Conservation (phyloP, 2,113 vertebrate species). For the Puntigrus tetrazona region DNA sequence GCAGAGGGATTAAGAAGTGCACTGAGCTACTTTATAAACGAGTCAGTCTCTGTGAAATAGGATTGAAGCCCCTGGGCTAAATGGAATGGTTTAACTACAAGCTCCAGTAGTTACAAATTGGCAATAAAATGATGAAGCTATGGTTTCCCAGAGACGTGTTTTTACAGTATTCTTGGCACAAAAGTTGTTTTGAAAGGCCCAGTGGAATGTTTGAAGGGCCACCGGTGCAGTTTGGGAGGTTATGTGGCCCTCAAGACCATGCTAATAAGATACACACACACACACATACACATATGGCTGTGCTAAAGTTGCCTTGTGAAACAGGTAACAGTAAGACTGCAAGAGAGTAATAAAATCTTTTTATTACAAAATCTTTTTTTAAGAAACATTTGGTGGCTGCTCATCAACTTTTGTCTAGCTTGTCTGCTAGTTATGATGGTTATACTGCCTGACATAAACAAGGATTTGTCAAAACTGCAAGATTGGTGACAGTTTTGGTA, state of each 20-base stretch:
- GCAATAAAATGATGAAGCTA: conserved; percentile 11
- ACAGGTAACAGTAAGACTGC: background rate
- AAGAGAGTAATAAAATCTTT: too few relatives aligned
- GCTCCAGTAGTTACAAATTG: conserved; percentile 35
- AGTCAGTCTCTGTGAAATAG: conserved; percentile 26
- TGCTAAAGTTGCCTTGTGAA: background rate
- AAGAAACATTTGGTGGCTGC: background rate
- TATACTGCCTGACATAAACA: background rate
- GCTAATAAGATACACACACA: background rate
- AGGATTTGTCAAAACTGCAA: background rate
- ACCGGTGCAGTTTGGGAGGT: background rate
- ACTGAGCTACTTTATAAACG: conserved; percentile 23
- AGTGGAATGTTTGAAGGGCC: background rate
- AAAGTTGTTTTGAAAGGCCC: background rate
- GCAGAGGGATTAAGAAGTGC: background rate
- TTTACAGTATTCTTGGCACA: conserved; percentile 25
- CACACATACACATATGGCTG: background rate
- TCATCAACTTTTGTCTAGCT: background rate
- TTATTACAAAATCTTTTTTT: background rate
- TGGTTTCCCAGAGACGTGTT: background rate
- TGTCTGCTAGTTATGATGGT: background rate
- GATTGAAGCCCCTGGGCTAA: background rate
- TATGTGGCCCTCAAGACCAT: background rate
- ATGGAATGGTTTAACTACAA: conserved; percentile 9
- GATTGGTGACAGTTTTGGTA: background rate